Conservation (phyloP, 2,888 invertebrate genomes). For the Salpingus planirostris region DNA sequence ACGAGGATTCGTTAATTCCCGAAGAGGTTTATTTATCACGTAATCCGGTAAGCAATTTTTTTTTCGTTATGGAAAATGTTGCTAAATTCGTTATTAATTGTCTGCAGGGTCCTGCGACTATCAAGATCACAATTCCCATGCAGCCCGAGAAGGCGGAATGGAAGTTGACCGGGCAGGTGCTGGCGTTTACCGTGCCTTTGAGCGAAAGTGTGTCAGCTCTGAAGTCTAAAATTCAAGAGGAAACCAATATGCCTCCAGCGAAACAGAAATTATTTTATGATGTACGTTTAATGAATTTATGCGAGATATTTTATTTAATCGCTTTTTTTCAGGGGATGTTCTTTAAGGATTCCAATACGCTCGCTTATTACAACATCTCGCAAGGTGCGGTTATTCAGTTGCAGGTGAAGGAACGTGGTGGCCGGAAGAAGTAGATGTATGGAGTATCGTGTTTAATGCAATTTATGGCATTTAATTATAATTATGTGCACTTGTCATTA, state of each 20-base stretch:
- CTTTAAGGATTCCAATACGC: constrained; percentile 91
- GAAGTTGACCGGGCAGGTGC: constrained; percentile 85
- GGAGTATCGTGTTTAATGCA: too few relatives aligned
- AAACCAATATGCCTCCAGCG: constrained; percentile 87
- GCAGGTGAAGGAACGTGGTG: constrained; percentile 95
- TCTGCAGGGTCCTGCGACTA: constrained; percentile 61
- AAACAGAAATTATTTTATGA: constrained; percentile 96
- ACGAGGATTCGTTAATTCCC: constrained; percentile 87
- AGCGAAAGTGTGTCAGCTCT: constrained; percentile 74
- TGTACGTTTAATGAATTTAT: constrained; percentile 48
- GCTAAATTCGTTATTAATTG: constrained; percentile 5
- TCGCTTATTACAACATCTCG: constrained; percentile 93
- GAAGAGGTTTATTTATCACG: constrained; percentile 72
- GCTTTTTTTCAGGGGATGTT: constrained; percentile 75
- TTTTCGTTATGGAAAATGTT: constrained; percentile 3
- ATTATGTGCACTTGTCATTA: too few relatives aligned
- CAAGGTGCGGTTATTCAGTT: constrained; percentile 78
- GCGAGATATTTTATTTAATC: not conserved
- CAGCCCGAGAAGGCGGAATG: constrained; percentile 88
- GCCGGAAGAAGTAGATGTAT: constrained; percentile 79
- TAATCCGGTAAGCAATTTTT: constrained; percentile 47
- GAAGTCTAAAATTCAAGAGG: constrained; percentile 77
- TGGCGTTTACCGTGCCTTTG: constrained; percentile 69
- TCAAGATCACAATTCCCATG: constrained; percentile 75
- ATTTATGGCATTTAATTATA: too few relatives aligned